Percentiles rank a stretch among this genome's conserved stretches.
Evolutionary conservation across 1,140 invertebrate genomes (phyloP).

Genomic region (Prorops nasuta): DNA sequence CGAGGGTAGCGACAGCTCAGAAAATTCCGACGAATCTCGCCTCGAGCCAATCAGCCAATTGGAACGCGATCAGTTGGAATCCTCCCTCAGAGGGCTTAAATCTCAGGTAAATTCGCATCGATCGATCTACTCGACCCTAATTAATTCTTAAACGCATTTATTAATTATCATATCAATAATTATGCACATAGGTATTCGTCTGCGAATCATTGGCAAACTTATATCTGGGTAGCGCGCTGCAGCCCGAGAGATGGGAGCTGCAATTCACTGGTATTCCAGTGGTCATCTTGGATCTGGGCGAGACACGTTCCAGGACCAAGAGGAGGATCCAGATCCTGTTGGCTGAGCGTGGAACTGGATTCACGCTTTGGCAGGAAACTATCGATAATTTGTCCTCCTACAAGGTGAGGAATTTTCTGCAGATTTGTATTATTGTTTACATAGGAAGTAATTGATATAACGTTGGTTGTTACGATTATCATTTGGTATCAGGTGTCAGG

Average conservation of each 20-base stretch:
- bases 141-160: neutral
- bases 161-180: too few relatives aligned
- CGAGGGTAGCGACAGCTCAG: conserved; percentile 50
- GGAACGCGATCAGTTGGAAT: conserved; percentile 75
- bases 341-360: conserved; percentile 81
- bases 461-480: too few relatives aligned
- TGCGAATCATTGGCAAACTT: conserved; percentile 78
- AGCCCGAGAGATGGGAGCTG: conserved; percentile 69
- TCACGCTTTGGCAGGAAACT: conserved; percentile 82
- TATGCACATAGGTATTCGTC: conserved; percentile 76
- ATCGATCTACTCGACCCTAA: neutral
- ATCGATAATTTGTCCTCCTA: conserved; percentile 72
- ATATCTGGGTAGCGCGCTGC: conserved; percentile 64
- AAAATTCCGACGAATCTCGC: conserved; percentile 49
- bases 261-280: conserved; percentile 80
- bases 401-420: conserved; percentile 42
- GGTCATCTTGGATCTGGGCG: conserved; percentile 75
- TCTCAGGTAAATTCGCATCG: conserved; percentile 60
- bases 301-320: conserved; percentile 68
- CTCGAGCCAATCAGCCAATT: conserved; percentile 62
- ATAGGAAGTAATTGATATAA: conserved; percentile 1
- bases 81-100: conserved; percentile 76
- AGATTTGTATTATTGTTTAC: neutral
- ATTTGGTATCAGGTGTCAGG: conserved; percentile 63
- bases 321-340: conserved; percentile 73